Conservation (phyloP, 2,113 vertebrate species). For the Lonchura striata region DNA sequence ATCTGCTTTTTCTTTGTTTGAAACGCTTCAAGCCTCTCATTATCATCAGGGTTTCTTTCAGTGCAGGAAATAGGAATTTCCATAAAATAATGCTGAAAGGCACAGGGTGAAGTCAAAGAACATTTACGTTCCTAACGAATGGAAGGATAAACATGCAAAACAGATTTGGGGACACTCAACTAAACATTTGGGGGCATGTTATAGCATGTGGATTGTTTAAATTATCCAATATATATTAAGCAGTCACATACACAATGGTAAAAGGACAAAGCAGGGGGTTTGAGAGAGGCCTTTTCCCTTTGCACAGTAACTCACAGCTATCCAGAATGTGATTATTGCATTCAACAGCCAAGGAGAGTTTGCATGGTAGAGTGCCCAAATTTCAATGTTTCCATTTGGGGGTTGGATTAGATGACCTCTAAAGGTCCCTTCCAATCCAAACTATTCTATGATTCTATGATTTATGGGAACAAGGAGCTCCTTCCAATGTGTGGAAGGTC, state of each 20-base stretch:
- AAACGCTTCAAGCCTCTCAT: conserved; percentile 40
- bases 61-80: conserved; percentile 49
- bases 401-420: not conserved
- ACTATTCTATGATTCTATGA: not conserved
- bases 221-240: not conserved
- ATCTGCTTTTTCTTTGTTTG: conserved; percentile 15
- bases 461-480: not conserved
- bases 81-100: conserved; percentile 58
- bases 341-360: not conserved
- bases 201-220: not conserved
- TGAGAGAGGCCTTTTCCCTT: not conserved
- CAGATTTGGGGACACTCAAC: conserved; percentile 6
- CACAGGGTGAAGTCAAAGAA: conserved; percentile 37
- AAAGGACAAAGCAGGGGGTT: not conserved
- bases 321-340: not conserved
- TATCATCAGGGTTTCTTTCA: conserved; percentile 60
- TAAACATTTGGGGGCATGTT: not conserved
- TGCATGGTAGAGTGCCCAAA: not conserved
- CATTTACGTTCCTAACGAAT: not conserved
- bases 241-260: not conserved
- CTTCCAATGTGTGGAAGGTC: not conserved
- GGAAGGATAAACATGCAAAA: conserved; percentile 17
- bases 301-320: not conserved
- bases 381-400: not conserved
- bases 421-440: not conserved